Percentiles rank a stretch among this genome's conserved stretches.
Conservation (phyloP, 2,888 invertebrate species). For the Andrena dorsata region DNA sequence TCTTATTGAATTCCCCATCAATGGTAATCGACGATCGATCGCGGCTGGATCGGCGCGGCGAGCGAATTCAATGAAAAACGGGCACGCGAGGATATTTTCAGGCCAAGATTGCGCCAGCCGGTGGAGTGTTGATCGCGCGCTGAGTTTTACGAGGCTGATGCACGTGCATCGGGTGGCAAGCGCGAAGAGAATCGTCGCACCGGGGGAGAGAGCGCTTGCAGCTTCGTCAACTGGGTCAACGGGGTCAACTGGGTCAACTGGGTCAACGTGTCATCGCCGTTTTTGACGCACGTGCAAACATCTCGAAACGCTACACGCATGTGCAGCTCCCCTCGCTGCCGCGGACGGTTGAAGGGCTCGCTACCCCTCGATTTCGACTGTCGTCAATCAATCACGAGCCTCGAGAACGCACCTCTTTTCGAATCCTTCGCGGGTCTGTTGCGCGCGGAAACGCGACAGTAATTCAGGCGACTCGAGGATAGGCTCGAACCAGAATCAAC, state of each 20-base stretch:
- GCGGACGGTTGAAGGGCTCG: slow-evolving; percentile 13
- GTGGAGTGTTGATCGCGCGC: slow-evolving; percentile 19
- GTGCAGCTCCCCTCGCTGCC: slow-evolving; percentile 29
- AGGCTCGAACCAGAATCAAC: no score
- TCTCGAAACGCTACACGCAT: slow-evolving; percentile 52
- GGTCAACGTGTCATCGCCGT: slow-evolving; percentile 74
- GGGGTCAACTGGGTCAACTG: slow-evolving; percentile 64
- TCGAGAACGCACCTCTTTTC: slow-evolving; percentile 7
- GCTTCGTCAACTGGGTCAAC: slow-evolving; percentile 76
- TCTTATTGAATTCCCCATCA: not conserved
- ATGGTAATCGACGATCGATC: slow-evolving; percentile 33
- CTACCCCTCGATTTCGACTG: slow-evolving; percentile 40
- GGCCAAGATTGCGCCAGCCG: slow-evolving; percentile 9
- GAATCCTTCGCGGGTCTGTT: not conserved
- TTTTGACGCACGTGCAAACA: slow-evolving; percentile 68
- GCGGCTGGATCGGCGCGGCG: not conserved
- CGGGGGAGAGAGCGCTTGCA: slow-evolving; percentile 62
- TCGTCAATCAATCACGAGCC: slow-evolving; percentile 46
- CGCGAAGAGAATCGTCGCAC: slow-evolving; percentile 46
- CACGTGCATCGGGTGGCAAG: slow-evolving; percentile 42
- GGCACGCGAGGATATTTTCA: slow-evolving; percentile 31
- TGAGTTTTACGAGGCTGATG: slow-evolving; percentile 16
- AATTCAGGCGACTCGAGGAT: no score
- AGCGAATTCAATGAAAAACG: slow-evolving; percentile 35
- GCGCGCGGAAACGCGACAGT: not conserved